phyloP scores from a whole-genome alignment of 1,140 invertebrate genomes.

The Agraylea sexmaculata region DNA sequence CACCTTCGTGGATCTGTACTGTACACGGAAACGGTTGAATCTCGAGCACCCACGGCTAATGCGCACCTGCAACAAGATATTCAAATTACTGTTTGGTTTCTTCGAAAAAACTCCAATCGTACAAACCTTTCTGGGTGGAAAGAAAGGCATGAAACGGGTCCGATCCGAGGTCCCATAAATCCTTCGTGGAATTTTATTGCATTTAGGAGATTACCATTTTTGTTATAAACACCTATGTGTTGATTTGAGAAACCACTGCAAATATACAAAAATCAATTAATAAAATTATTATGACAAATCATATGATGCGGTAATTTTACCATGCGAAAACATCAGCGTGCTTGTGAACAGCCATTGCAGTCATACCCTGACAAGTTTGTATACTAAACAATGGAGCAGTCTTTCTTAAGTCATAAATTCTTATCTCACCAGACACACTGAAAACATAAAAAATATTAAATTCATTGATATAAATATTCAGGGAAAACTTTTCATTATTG shows the following conservation, averaged over 20 bases:
- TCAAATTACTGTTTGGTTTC: neutral
- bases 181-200: conserved; percentile 80
- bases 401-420: conserved; percentile 69
- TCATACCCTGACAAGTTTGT: conserved; percentile 57
- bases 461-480: too few relatives aligned
- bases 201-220: conserved; percentile 55
- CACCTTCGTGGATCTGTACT: conserved; percentile 53
- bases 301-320: conserved; percentile 39
- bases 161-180: conserved; percentile 79
- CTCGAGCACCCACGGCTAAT: conserved; percentile 65
- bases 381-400: conserved; percentile 48
- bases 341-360: conserved; percentile 71
- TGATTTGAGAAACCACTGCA: conserved; percentile 73
- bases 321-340: conserved; percentile 70
- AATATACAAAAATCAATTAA: conserved; percentile 21
- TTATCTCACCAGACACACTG: conserved; percentile 64
- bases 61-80: conserved; percentile 28
- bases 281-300: neutral
- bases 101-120: neutral
- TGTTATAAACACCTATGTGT: conserved; percentile 66
- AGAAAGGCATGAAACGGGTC: conserved; percentile 69
- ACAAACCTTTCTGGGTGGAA: conserved; percentile 67
- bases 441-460: too few relatives aligned
- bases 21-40: conserved; percentile 68
- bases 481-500: too few relatives aligned